Evolutionary conservation across 2,888 invertebrate species (phyloP).

Genomic region (Yponomeuta plumbellus): DNA sequence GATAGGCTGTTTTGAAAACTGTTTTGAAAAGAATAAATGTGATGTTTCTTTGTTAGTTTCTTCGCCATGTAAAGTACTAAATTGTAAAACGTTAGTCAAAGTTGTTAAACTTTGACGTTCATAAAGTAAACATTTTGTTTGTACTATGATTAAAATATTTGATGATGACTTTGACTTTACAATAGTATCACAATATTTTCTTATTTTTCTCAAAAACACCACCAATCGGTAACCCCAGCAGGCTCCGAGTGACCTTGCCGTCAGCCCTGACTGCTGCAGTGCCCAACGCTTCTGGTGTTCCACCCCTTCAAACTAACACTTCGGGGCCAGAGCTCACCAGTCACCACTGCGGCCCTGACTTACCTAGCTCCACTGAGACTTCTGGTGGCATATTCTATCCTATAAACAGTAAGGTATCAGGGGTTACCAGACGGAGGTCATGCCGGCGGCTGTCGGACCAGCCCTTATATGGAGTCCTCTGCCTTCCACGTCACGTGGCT

Average conservation of each 20-base stretch:
- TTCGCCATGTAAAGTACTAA: no score
- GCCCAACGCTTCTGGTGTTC: not conserved
- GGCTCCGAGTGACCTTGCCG: conserved; percentile 36
- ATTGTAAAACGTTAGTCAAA: no score
- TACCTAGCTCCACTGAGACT: not conserved
- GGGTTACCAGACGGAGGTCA: not conserved
- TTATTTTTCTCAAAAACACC: conserved; percentile 21
- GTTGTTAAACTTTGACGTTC: no score
- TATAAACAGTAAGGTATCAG: not conserved
- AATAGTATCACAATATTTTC: not conserved
- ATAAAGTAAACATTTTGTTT: no score
- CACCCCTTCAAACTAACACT: not conserved
- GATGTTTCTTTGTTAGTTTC: no score
- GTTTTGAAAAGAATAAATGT: no score
- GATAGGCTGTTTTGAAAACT: no score
- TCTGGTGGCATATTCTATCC: not conserved
- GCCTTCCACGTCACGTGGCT: conserved; percentile 50
- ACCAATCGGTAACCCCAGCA: conserved; percentile 60
- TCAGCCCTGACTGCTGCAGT: conserved; percentile 18
- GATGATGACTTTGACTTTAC: no score
- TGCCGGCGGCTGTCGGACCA: conserved; percentile 33
- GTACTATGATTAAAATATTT: no score
- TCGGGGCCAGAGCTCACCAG: not conserved
- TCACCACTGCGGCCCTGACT: not conserved
- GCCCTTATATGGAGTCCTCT: conserved; percentile 44